Evolutionary conservation across 2,113 vertebrate species (phyloP).

Genomic region (Kryptolebias marmoratus): DNA sequence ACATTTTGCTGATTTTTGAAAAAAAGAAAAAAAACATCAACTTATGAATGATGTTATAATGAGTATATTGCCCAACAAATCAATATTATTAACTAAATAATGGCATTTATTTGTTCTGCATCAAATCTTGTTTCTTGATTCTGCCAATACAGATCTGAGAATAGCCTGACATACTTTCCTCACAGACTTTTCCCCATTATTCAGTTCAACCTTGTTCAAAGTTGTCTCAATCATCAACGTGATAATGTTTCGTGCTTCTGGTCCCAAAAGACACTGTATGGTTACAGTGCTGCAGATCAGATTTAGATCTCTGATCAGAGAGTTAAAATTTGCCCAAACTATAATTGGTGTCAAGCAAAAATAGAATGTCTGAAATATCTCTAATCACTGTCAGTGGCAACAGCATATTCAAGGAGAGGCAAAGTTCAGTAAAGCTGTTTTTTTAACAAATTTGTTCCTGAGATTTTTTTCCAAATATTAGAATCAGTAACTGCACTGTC

Average conservation of each 20-base stretch:
- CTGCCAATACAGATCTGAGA: conserved; percentile 7
- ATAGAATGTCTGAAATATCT: conserved; percentile 50
- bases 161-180: conserved; percentile 43
- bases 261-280: conserved; percentile 49
- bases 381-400: conserved; percentile 26
- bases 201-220: conserved; percentile 50
- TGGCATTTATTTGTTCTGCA: conserved; percentile 22
- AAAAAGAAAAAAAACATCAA: background rate
- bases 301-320: conserved; percentile 58
- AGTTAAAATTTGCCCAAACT: conserved; percentile 43
- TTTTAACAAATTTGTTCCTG: conserved; percentile 14
- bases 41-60: background rate
- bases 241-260: conserved; percentile 42
- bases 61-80: background rate
- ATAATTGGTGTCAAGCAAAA: conserved; percentile 68
- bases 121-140: conserved; percentile 11
- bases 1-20: conserved; percentile 3
- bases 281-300: conserved; percentile 37
- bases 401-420: conserved; percentile 10
- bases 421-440: conserved; percentile 23
- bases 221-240: conserved; percentile 58
- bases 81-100: background rate
- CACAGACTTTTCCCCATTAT: conserved; percentile 42
- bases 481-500: too few relatives aligned
- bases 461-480: too few relatives aligned